These are phyloP conservation scores for Odontomyia ornata DNA, from an alignment of 2,888 invertebrate genomes.

Conservation along the genomic window DNA sequence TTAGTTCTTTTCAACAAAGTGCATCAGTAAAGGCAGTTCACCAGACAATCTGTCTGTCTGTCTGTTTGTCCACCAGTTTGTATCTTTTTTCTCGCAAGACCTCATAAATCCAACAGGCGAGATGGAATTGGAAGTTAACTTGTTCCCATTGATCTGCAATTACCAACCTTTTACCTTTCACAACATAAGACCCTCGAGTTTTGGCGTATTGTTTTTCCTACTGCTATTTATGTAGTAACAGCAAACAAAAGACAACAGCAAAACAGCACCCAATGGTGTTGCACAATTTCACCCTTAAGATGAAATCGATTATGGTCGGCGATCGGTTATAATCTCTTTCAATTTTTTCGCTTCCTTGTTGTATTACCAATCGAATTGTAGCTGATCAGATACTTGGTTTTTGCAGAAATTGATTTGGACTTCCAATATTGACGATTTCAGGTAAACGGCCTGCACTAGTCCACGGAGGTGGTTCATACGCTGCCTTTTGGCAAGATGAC, in stretches of 20 bases:
- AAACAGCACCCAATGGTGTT: not conserved
- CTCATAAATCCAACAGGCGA: constrained; percentile 27
- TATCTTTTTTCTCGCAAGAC: constrained; percentile 1
- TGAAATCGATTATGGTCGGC: constrained; percentile 32
- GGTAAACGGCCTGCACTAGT: not conserved
- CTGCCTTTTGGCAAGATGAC: constrained; percentile 28
- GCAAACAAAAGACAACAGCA: not conserved
- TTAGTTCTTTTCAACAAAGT: constrained; percentile 19
- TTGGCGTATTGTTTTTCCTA: not conserved
- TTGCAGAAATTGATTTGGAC: not conserved
- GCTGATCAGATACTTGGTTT: not conserved
- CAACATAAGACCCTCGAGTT: constrained; percentile 6
- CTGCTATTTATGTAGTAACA: not conserved
- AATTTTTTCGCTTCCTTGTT: constrained; percentile 38
- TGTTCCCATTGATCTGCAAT: constrained; percentile 38
- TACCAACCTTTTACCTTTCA: constrained; percentile 39
- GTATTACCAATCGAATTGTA: too few relatives aligned
- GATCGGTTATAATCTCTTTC: constrained; percentile 25
- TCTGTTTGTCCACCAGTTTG: not conserved
- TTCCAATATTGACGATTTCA: not conserved
- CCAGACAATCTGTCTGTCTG: not conserved
- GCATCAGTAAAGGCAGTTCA: constrained; percentile 11
- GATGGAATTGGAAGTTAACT: constrained; percentile 14
- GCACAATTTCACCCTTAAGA: constrained; percentile 41
- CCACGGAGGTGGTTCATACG: not conserved